phyloP scores from a whole-genome alignment of 2,797 vertebrate genomes.

The Allobates femoralis region DNA sequence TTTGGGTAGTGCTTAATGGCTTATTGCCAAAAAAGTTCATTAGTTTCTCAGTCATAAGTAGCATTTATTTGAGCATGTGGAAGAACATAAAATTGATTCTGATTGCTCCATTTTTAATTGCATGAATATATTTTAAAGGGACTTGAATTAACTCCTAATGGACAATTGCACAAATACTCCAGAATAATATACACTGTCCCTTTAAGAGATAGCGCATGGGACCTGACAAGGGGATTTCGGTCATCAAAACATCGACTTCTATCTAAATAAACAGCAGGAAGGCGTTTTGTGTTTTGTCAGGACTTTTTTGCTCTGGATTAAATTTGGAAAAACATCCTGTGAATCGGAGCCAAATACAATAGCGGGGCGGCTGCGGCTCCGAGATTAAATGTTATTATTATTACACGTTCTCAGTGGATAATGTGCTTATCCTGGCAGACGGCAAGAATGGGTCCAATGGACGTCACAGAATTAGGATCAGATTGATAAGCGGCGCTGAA shows the following conservation, averaged over 20 bases:
- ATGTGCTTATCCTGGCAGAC: not conserved
- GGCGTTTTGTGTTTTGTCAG: conserved; percentile 50
- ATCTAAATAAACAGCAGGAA: conserved; percentile 34
- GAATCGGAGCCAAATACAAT: conserved; percentile 41
- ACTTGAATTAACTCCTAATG: too few species aligned
- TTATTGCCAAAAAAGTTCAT: too few species aligned
- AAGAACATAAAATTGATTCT: too few species aligned
- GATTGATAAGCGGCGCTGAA: not conserved
- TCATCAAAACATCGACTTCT: not conserved
- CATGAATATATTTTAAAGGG: too few species aligned
- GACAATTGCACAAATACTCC: not conserved
- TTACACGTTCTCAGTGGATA: not conserved
- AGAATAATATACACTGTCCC: not conserved
- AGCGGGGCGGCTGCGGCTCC: not conserved
- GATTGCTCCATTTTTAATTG: too few species aligned
- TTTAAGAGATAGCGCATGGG: not conserved
- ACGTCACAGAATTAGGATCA: not conserved
- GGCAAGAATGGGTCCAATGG: not conserved
- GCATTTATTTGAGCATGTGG: too few species aligned
- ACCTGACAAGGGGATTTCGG: not conserved
- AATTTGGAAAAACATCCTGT: conserved; percentile 43
- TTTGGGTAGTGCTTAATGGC: too few species aligned
- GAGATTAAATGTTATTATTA: conserved; percentile 41
- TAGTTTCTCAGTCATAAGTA: too few species aligned
- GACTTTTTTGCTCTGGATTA: conserved; percentile 38